Base-by-base conservation (phyloP, 2,888 invertebrate species). In the Fragum whitleyi region DNA sequence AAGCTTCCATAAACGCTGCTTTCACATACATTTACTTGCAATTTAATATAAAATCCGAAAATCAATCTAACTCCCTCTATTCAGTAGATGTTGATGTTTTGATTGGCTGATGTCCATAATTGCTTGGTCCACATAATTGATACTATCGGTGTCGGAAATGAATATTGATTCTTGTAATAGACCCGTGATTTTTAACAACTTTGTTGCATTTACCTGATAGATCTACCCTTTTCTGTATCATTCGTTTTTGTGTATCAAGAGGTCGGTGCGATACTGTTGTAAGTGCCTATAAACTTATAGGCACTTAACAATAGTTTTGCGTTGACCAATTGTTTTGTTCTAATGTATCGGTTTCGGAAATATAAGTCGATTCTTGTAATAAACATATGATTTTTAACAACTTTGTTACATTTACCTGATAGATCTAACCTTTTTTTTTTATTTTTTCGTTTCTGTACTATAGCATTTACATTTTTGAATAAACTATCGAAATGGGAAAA, bases 61-160 rank as follows among this genome's bases (percentile, higher is more conserved):
- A 47, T 47, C 47, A 47, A 47, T 47, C 47, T 19, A 47, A 3
- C 16, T 47, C 32, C 32, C 32, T 36, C 32, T 19, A 47, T 47
- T 47, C 47, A n/a, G 47, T 47, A 47, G 47, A 47, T 19, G 47
- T 47, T 47, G n/a, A 47, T 47, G n/a, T 47, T 47, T 47, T 47
- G 47, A 47, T 47, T 47, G 47, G 47, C 47, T n/a, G 3, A 9
- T 16, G 47, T 47, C 47, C 47, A 47, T 47, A 47, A 47, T 19
- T 47, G 47, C n/a, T 47, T 9, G 47, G 47, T 47, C 47, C n/a
- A 47, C 47, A 47, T 19, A 47, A 47, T 14, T 47, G 19, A 47
- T 47, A 47, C 14, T 19, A 47, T 19, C n/a, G n/a, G 19, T 19
- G n/a, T n/a, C 47, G 47, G 47, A 47, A 47, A 47, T 47, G 5